These are phyloP conservation scores for Frieseomelitta varia DNA, from an alignment of 1,140 invertebrate species.

Conservation along the genomic window DNA sequence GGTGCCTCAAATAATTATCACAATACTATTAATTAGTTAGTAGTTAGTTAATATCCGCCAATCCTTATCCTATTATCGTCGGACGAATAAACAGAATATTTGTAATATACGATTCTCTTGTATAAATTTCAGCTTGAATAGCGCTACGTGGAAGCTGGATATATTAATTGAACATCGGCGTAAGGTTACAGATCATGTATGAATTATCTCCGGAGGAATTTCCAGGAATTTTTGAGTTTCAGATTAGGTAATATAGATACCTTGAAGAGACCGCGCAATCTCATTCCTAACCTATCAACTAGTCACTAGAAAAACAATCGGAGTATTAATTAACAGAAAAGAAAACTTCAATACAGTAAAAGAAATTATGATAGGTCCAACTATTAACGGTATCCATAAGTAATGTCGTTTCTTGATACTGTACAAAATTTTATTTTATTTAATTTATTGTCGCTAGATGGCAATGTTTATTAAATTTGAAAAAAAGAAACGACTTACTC, in stretches of 20 bases:
- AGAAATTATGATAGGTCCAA: too few species aligned
- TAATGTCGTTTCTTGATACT: too few species aligned
- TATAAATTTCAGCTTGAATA: not conserved
- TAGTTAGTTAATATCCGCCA: not conserved
- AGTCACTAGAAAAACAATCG: not conserved
- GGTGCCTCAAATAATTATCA: not conserved
- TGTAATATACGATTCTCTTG: not conserved
- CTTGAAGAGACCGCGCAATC: not conserved
- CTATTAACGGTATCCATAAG: too few species aligned
- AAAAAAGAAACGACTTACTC: too few species aligned
- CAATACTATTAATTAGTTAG: not conserved
- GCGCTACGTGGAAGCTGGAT: too few species aligned
- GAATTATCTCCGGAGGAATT: not conserved
- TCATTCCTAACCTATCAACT: not conserved
- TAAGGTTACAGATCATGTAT: not conserved
- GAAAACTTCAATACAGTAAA: too few species aligned
- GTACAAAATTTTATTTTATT: too few species aligned
- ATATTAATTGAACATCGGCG: not conserved
- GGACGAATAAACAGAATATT: not conserved
- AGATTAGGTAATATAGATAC: not conserved
- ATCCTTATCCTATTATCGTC: too few species aligned
- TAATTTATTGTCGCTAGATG: too few species aligned
- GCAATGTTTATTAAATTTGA: too few species aligned
- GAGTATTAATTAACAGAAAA: too few species aligned
- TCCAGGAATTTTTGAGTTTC: not conserved